Evolutionary conservation across 2,797 vertebrate species (phyloP).

Genomic region (Poecile montanus): DNA sequence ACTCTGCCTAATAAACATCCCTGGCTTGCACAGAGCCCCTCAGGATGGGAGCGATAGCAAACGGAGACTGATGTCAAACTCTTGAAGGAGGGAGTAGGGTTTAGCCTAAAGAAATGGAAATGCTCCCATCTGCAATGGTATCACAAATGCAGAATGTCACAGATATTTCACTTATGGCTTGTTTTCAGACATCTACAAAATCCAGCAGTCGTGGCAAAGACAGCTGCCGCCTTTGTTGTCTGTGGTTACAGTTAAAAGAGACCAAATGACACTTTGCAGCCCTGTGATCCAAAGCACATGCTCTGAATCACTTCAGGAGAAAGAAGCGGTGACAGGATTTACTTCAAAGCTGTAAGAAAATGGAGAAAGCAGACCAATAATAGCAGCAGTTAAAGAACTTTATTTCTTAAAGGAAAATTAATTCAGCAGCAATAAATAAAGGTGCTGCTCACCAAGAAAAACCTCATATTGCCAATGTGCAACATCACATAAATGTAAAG

Average conservation of each 20-base stretch:
- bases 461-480: neutral
- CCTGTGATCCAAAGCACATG: neutral
- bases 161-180: neutral
- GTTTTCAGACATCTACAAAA: neutral
- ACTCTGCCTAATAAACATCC: neutral
- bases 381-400: neutral
- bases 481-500: neutral
- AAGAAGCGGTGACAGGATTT: neutral
- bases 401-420: constrained; percentile 1
- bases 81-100: neutral
- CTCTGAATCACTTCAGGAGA: neutral
- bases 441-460: neutral
- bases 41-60: neutral
- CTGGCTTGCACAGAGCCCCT: neutral
- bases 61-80: neutral
- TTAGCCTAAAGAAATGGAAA: constrained; percentile 1
- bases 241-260: neutral
- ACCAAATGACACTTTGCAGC: neutral
- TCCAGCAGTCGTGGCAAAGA: neutral
- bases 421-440: constrained; percentile 6
- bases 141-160: neutral
- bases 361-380: neutral
- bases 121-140: neutral
- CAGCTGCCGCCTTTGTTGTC: neutral
- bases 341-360: constrained; percentile 8